Percentiles rank a stretch among this genome's conserved stretches.
phyloP scores from a whole-genome alignment of 2,888 invertebrate genomes.

The Folsomia candida region DNA sequence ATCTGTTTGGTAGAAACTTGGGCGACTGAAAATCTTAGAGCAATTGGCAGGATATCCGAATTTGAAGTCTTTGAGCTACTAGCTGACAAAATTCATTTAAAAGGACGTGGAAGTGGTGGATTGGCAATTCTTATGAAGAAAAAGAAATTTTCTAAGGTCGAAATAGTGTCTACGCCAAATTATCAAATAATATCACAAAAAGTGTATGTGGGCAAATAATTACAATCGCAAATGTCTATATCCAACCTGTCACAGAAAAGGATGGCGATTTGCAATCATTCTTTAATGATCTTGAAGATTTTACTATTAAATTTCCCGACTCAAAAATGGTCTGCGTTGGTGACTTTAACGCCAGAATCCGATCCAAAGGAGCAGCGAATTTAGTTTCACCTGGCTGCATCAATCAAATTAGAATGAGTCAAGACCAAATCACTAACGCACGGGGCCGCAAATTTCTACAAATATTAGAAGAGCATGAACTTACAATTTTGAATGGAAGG shows the following conservation, averaged over 20 bases:
- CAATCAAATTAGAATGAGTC: not conserved
- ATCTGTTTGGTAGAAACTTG: not conserved
- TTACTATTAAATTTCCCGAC: not conserved
- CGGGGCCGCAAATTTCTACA: not conserved
- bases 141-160: not conserved
- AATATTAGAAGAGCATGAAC: not conserved
- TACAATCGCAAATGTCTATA: not conserved
- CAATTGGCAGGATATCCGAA: not conserved
- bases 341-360: constrained; percentile 5
- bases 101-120: not conserved
- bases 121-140: not conserved
- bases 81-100: not conserved
- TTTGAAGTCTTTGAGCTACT: not conserved
- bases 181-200: not conserved
- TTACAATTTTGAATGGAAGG: constrained; percentile 10
- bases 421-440: not conserved
- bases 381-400: not conserved
- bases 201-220: no score
- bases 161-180: not conserved
- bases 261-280: not conserved
- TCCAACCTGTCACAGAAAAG: not conserved
- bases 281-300: not conserved
- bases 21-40: not conserved
- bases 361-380: not conserved
- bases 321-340: not conserved